Percentiles rank a stretch among this genome's conserved stretches.
phyloP scores from a whole-genome alignment of 2,888 invertebrate species.

The Agrochola lota region DNA sequence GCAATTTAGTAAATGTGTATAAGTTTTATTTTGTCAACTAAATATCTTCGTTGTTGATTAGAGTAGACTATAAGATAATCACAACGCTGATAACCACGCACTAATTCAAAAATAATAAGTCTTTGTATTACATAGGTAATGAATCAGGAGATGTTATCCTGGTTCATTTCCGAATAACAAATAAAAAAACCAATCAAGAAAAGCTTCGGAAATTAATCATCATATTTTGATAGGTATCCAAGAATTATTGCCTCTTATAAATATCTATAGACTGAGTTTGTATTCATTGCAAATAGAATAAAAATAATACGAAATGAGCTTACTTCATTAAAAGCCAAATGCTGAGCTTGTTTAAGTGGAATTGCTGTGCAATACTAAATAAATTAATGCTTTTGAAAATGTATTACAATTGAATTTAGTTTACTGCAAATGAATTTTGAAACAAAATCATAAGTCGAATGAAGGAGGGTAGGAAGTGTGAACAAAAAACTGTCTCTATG shows the following conservation, averaged over 20 bases:
- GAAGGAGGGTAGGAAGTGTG: slow-evolving; percentile 1
- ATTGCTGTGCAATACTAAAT: slow-evolving; percentile 34
- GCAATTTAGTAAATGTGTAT: background rate
- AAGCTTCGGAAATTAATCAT: slow-evolving; percentile 50
- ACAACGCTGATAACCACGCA: background rate
- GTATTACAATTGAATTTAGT: slow-evolving; percentile 37
- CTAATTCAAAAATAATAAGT: slow-evolving; percentile 29
- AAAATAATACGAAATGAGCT: slow-evolving; percentile 23
- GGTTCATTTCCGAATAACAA: slow-evolving; percentile 43
- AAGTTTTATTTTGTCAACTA: slow-evolving; percentile 1
- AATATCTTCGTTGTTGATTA: background rate
- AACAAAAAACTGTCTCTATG: slow-evolving; percentile 36
- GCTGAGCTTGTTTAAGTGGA: slow-evolving; percentile 26
- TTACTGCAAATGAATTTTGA: slow-evolving; percentile 21
- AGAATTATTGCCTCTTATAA: slow-evolving; percentile 48
- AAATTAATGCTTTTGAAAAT: slow-evolving; percentile 35
- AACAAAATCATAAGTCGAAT: slow-evolving; percentile 33
- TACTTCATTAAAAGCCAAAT: slow-evolving; percentile 38
- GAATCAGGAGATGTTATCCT: slow-evolving; percentile 28
- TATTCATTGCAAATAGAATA: slow-evolving; percentile 34
- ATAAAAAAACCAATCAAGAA: slow-evolving; percentile 49
- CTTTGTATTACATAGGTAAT: slow-evolving; percentile 21
- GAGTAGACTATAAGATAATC: background rate
- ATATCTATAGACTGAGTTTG: slow-evolving; percentile 32
- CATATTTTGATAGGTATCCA: slow-evolving; percentile 41